phyloP scores from a whole-genome alignment of 2,888 invertebrate species.

The Seira sanloemensis region DNA sequence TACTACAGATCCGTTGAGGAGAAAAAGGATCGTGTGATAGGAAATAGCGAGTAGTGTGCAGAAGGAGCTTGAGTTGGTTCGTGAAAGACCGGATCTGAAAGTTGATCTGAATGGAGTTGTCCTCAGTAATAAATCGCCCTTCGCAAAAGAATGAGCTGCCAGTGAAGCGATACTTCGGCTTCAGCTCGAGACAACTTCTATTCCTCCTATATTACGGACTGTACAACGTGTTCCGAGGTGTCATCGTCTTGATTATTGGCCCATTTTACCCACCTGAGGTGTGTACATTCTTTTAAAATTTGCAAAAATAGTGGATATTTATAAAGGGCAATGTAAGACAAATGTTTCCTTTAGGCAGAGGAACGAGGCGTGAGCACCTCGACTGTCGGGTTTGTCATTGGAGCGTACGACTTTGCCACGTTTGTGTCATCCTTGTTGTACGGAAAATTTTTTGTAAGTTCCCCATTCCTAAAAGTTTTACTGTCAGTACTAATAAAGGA shows the following conservation, averaged over 20 bases:
- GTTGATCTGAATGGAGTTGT: too few relatives aligned
- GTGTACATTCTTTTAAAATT: background rate
- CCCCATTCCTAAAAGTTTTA: too few relatives aligned
- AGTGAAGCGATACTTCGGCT: constrained; percentile 27
- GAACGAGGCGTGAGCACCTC: constrained; percentile 27
- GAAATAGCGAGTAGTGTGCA: too few relatives aligned
- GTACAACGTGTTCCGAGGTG: constrained; percentile 64
- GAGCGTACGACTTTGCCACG: constrained; percentile 57
- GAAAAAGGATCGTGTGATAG: too few relatives aligned
- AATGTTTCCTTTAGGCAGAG: constrained; percentile 53
- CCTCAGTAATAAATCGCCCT: too few relatives aligned
- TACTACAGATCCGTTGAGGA: too few relatives aligned
- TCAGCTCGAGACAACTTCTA: constrained; percentile 53
- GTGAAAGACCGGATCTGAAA: too few relatives aligned
- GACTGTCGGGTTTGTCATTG: constrained; percentile 61
- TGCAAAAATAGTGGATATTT: constrained; percentile 1
- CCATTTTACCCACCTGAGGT: constrained; percentile 68
- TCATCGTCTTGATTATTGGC: constrained; percentile 45
- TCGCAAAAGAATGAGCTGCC: too few relatives aligned
- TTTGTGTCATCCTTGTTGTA: constrained; percentile 49
- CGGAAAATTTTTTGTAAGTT: constrained; percentile 65
- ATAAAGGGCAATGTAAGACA: too few relatives aligned
- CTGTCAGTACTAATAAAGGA: too few relatives aligned
- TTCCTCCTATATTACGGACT: constrained; percentile 59
- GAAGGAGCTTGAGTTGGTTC: too few relatives aligned